Evolutionary conservation across 2,113 vertebrate species (phyloP).

Genomic region (Psittacula cyanocephala): DNA sequence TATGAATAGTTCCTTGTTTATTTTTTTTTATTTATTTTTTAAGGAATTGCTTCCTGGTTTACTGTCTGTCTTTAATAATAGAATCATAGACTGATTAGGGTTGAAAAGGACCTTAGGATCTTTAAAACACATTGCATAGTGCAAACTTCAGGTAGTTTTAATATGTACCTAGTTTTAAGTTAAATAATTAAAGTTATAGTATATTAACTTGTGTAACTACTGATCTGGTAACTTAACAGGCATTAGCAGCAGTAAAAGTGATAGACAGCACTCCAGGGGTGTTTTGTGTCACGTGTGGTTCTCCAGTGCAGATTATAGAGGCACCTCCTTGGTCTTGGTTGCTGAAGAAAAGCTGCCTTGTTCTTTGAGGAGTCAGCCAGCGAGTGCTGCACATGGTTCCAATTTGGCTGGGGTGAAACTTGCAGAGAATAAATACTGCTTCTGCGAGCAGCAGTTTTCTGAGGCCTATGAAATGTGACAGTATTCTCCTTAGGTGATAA

Average conservation of each 20-base stretch:
- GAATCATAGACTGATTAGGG: background rate
- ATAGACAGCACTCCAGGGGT: too few species aligned
- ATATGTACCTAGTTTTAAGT: background rate
- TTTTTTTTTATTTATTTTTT: background rate
- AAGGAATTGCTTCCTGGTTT: background rate
- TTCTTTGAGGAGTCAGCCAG: background rate
- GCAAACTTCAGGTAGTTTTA: background rate
- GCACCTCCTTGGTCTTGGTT: background rate
- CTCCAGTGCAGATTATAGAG: background rate
- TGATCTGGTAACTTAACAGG: background rate
- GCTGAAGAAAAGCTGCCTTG: background rate
- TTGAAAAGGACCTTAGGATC: background rate
- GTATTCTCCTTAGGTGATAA: slow-evolving; percentile 63
- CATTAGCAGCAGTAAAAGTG: background rate
- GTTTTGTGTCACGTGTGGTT: rapidly evolving
- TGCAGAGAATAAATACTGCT: slow-evolving; percentile 9
- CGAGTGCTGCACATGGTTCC: background rate
- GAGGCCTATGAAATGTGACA: slow-evolving; percentile 56
- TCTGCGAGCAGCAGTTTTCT: background rate
- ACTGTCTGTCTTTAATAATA: background rate
- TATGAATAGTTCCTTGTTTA: background rate
- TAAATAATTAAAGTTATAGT: background rate
- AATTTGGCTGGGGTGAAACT: background rate
- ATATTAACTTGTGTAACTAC: background rate
- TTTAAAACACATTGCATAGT: background rate